Conservation (phyloP, 2,888 invertebrate genomes). For the Aphodius granarius region DNA sequence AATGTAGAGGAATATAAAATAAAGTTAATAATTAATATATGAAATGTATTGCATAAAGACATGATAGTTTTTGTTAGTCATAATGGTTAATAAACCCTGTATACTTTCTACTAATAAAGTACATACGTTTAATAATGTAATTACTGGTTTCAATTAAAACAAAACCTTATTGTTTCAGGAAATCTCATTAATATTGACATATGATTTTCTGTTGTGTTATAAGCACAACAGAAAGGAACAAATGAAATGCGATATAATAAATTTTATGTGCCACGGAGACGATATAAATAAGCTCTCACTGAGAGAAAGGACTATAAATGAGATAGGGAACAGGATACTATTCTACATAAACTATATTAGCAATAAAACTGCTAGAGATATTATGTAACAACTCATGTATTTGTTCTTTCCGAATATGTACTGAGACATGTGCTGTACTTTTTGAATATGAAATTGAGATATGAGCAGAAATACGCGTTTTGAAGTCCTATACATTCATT, state of each 20-base stretch:
- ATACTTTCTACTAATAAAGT: no score
- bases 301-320: neutral
- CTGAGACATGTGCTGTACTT: no score
- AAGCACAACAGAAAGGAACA: neutral
- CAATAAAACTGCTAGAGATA: neutral
- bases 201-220: neutral
- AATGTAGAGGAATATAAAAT: neutral
- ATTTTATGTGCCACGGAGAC: neutral
- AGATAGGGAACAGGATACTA: neutral
- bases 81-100: no score
- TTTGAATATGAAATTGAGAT: neutral
- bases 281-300: neutral
- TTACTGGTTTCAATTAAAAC: neutral
- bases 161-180: neutral
- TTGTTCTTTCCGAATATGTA: no score
- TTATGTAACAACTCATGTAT: neutral
- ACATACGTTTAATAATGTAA: no score
- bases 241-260: neutral
- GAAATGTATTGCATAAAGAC: no score
- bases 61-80: no score
- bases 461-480: no score
- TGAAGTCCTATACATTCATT: no score
- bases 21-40: neutral
- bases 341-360: neutral
- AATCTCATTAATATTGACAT: neutral